Evolutionary conservation across 2,797 vertebrate genomes (phyloP).

Genomic region (Falco rusticolus): DNA sequence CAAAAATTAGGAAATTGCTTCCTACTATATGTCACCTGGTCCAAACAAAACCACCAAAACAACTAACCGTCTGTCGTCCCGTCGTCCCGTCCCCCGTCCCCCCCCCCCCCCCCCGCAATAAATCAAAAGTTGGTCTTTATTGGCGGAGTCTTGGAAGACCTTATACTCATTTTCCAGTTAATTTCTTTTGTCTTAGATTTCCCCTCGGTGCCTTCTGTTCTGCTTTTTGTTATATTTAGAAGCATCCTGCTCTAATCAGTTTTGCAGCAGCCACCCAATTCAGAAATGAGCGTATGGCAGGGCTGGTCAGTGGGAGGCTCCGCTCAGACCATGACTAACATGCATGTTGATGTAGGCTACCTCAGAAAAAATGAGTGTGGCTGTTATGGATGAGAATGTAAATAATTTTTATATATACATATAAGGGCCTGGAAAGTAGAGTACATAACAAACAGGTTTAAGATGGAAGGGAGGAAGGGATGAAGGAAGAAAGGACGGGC

Average conservation of each 20-base stretch:
- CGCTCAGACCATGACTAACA: neutral
- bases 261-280: neutral
- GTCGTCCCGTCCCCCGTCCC: no score
- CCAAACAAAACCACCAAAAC: neutral
- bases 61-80: neutral
- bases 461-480: neutral
- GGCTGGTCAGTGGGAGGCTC: neutral
- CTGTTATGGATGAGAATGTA: neutral
- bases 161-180: neutral
- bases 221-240: neutral
- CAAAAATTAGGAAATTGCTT: neutral
- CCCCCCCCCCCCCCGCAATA: neutral
- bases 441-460: neutral
- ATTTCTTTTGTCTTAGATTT: neutral
- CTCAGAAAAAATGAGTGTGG: neutral
- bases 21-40: neutral
- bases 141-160: neutral
- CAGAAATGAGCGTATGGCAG: neutral
- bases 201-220: neutral
- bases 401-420: neutral
- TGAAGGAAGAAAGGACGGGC: neutral
- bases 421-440: neutral
- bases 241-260: neutral
- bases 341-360: neutral
- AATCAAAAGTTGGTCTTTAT: neutral